Percentiles rank a stretch among this genome's conserved stretches.
Evolutionary conservation across 1,140 invertebrate genomes (phyloP).

Genomic region (Caenorhabditis inopinata): DNA sequence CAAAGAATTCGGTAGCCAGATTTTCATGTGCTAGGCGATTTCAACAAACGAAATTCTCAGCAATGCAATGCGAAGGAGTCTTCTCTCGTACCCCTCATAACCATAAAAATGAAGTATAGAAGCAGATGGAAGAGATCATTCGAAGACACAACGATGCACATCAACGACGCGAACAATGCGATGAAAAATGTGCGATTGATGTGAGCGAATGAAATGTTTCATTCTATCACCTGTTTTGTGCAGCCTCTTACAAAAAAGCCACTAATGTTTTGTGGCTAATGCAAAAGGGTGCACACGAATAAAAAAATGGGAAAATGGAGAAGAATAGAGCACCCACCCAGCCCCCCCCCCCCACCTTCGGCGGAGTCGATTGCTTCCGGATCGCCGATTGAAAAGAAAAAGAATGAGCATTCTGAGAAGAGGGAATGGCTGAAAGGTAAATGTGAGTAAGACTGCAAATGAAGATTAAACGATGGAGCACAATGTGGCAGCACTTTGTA

Average conservation of each 20-base stretch:
- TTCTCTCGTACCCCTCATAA: not conserved
- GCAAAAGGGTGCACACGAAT: too few species aligned
- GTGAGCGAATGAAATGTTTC: not conserved
- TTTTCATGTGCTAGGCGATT: too few species aligned
- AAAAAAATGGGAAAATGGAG: not conserved
- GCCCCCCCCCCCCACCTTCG: too few species aligned
- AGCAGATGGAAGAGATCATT: not conserved
- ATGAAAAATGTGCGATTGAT: conserved; percentile 13
- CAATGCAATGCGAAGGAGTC: too few species aligned
- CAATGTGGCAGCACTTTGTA: too few species aligned
- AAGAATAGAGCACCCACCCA: not conserved
- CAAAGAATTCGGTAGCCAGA: too few species aligned
- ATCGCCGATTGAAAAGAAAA: conserved; percentile 1
- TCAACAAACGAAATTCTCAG: too few species aligned
- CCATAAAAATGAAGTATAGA: conserved; percentile 5
- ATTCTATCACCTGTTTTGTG: conserved; percentile 27
- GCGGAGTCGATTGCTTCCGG: not conserved
- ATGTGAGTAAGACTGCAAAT: not conserved
- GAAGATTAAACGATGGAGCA: too few species aligned
- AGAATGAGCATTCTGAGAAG: not conserved
- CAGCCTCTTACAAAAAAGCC: too few species aligned
- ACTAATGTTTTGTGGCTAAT: too few species aligned
- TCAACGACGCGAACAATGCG: not conserved
- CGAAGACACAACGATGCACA: not conserved
- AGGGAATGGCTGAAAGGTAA: not conserved